phyloP scores from a whole-genome alignment of 2,888 invertebrate species.

The Bugulina stolonifera region DNA sequence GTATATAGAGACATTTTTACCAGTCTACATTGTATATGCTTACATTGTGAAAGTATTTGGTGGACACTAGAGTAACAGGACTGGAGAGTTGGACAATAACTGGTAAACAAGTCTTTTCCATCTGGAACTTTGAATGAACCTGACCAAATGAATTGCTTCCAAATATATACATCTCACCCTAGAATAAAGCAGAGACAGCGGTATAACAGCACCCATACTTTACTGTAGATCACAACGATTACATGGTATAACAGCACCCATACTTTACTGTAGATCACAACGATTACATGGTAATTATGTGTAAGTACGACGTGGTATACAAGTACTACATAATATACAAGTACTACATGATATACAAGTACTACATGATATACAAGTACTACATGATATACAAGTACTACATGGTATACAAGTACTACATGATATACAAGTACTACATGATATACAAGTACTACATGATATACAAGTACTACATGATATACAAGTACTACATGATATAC shows the following conservation, averaged over 20 bases:
- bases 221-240: neutral
- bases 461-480: no score
- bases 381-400: no score
- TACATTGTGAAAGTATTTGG: slow-evolving; percentile 74
- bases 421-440: no score
- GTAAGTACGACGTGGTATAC: neutral
- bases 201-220: no score
- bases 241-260: no score
- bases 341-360: no score
- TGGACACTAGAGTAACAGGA: slow-evolving; percentile 56
- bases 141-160: slow-evolving; percentile 77
- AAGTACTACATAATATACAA: neutral
- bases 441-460: no score
- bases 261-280: neutral
- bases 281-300: neutral
- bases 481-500: no score
- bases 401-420: no score
- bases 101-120: slow-evolving; percentile 36
- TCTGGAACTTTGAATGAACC: slow-evolving; percentile 57
- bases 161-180: slow-evolving; percentile 67
- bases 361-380: no score
- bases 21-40: slow-evolving; percentile 43
- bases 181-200: no score
- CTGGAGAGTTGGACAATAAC: slow-evolving; percentile 34
- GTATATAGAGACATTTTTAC: neutral